phyloP scores from a whole-genome alignment of 2,888 invertebrate genomes.

The Boloria euphrosyne region DNA sequence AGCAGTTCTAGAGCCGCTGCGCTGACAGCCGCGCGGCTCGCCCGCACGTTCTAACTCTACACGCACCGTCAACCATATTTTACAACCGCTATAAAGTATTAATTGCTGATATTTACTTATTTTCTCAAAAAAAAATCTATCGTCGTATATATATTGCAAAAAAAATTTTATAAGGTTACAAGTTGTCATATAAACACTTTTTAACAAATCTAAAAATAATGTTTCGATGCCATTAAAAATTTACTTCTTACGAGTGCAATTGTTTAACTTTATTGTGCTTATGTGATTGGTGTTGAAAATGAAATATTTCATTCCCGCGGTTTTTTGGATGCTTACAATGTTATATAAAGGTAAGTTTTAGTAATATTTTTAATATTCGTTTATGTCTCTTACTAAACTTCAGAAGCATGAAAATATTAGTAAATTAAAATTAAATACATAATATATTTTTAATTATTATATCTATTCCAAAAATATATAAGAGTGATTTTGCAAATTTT shows the following conservation, averaged over 20 bases:
- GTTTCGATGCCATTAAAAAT: not conserved
- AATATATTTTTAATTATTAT: too few relatives aligned
- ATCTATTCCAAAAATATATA: too few relatives aligned
- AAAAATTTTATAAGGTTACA: not conserved
- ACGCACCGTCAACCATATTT: conserved; percentile 66
- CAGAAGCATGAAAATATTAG: too few relatives aligned
- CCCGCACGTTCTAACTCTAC: conserved; percentile 55
- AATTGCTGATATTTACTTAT: conserved; percentile 47
- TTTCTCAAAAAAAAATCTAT: conserved; percentile 9
- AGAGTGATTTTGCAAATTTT: too few relatives aligned
- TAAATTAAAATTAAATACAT: too few relatives aligned
- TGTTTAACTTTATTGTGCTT: conserved; percentile 10
- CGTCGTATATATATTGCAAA: not conserved
- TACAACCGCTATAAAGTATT: conserved; percentile 62
- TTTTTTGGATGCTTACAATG: conserved; percentile 59
- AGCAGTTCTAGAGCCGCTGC: conserved; percentile 64
- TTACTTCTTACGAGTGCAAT: not conserved
- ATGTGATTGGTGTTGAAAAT: conserved; percentile 30
- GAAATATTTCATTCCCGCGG: conserved; percentile 43
- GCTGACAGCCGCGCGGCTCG: conserved; percentile 53
- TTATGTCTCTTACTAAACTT: not conserved
- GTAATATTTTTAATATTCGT: not conserved
- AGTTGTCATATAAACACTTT: too few relatives aligned
- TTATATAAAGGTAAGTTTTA: conserved; percentile 62
- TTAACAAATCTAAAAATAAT: not conserved